Evolutionary conservation across 2,888 invertebrate species (phyloP), one percentile per base, ranked within the genome.

Genomic region (Folsomia candida): DNA sequence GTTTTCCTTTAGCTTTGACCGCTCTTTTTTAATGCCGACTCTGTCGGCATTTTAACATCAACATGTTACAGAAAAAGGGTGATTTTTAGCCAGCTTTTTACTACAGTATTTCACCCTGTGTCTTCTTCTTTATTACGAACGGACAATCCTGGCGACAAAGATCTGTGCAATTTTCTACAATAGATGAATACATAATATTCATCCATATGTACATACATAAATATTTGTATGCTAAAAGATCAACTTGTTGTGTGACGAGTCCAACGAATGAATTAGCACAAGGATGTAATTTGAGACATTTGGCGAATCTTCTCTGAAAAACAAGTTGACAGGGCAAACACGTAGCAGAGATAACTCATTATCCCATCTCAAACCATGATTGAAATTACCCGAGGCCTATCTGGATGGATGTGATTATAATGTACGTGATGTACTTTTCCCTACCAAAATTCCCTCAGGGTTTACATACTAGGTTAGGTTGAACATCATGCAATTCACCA

Each of bases 1-100:
- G 74, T 74, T 74, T 74, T 74, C 70, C 74, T 69, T 70, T 72
- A 64, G 70, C 68, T 74, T 71, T 64, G 67, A 71, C 65, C 65
- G 60, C 51, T 47, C 47, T 60, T 73, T 27, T 67, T 60, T 72
- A 27, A 27, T 65, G 65, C 65, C 65, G 65, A 65, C 65, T 47
- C n/a, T 25, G 25, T 51, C 26, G 51, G 51, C 27, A 25, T 54
- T 20, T 37, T 37, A 37, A 28, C 20, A 26, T 57, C 57, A 57
- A 57, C 57, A 57, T 57, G 57, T 57, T 22, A n/a, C 37, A 6
- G 51, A 24, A 25, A 9, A 47, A 64, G 64, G 47, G 51, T 51
- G 51, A 64, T 64, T 25, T 37, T 37, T 14, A 37, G 14, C 37
- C 37, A 18, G n/a, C 6, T 54, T 54, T 54, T 54, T 54, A 54